phyloP scores from a whole-genome alignment of 2,113 vertebrate genomes.

The Nematolebias whitei region DNA sequence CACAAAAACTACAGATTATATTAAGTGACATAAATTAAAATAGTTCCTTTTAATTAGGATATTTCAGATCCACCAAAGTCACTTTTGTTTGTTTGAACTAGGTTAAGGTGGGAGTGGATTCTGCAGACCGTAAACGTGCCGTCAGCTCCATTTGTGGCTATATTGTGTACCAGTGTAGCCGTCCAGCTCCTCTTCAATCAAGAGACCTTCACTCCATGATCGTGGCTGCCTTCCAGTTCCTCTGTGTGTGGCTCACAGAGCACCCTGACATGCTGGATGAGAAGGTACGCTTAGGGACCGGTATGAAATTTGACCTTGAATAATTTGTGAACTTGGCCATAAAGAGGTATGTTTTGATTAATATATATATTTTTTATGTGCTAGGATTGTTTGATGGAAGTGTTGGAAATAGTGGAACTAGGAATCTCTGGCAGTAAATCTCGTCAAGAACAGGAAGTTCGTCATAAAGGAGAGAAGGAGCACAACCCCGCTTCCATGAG shows the following conservation, averaged over 20 bases:
- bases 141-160: slow-evolving; percentile 91
- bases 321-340: not conserved
- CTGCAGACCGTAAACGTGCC: slow-evolving; percentile 85
- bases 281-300: slow-evolving; percentile 78
- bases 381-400: slow-evolving; percentile 94
- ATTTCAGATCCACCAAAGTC: too few relatives aligned
- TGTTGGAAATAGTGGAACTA: slow-evolving; percentile 94
- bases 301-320: not conserved
- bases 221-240: slow-evolving; percentile 95
- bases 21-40: too few relatives aligned
- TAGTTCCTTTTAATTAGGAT: too few relatives aligned
- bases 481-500: slow-evolving; percentile 95
- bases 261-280: slow-evolving; percentile 94
- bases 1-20: too few relatives aligned
- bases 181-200: slow-evolving; percentile 92
- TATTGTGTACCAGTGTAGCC: slow-evolving; percentile 94
- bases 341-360: not conserved
- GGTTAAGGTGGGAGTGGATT: slow-evolving; percentile 88
- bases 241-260: slow-evolving; percentile 95
- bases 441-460: slow-evolving; percentile 89
- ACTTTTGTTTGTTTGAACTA: slow-evolving; percentile 44
- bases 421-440: slow-evolving; percentile 97
- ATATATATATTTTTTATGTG: not conserved
- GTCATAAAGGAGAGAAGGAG: slow-evolving; percentile 95
- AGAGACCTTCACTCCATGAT: slow-evolving; percentile 98